Evolutionary conservation across 1,140 invertebrate species (phyloP).

Genomic region (Cotesia typhae): DNA sequence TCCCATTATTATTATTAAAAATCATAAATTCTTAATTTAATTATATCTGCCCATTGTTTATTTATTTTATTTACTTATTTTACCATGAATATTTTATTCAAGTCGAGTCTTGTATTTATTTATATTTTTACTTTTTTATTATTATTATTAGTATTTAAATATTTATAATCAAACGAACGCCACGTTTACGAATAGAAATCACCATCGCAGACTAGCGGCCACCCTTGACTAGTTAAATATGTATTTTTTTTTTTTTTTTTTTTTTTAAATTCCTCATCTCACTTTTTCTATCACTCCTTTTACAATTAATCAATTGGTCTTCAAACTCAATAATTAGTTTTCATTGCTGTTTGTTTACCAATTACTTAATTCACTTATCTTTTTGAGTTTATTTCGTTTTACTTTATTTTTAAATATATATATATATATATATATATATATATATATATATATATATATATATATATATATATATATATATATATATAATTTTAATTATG

Average conservation of each 20-base stretch:
- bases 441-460: background rate
- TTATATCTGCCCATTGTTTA: conserved; percentile 25
- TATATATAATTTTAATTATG: background rate
- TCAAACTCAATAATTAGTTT: conserved; percentile 1
- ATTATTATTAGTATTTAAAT: no score
- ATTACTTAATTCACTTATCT: conserved; percentile 47
- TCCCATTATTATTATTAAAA: conserved; percentile 49
- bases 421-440: background rate
- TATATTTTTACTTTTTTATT: background rate
- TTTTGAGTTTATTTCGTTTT: conserved; percentile 41
- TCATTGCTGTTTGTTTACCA: conserved; percentile 19
- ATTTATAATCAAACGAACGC: conserved; percentile 43
- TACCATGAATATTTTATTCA: conserved; percentile 44
- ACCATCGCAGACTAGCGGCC: conserved; percentile 62
- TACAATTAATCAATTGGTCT: conserved; percentile 22
- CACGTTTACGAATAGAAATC: conserved; percentile 51
- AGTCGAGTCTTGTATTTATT: conserved; percentile 45
- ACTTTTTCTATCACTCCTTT: background rate
- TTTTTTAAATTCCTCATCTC: conserved; percentile 38
- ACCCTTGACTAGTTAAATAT: conserved; percentile 65
- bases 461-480: background rate
- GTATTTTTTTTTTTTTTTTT: conserved; percentile 43
- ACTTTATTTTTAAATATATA: conserved; percentile 3
- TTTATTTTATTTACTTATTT: conserved; percentile 47
- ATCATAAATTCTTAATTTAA: conserved; percentile 28